phyloP scores from a whole-genome alignment of 2,888 invertebrate genomes.

The Coenonympha arcania region DNA sequence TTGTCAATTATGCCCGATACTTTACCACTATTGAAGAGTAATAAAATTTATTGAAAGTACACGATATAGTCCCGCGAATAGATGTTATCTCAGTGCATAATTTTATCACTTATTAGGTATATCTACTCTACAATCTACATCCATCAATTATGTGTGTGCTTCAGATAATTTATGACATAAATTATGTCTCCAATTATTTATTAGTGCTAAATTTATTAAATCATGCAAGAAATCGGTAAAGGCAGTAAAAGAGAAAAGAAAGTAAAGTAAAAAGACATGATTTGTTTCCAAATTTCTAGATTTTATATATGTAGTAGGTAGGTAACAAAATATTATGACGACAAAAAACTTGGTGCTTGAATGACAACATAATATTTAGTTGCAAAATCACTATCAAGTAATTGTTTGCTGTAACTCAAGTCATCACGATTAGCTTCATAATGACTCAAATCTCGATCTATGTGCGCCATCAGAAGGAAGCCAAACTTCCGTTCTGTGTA shows the following conservation, averaged over 20 bases:
- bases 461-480: constrained; percentile 47
- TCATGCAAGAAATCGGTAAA: too few relatives aligned
- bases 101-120: neutral
- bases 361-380: neutral
- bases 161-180: neutral
- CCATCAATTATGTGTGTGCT: neutral
- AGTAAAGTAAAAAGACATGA: too few relatives aligned
- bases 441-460: constrained; percentile 49
- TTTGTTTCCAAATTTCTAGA: too few relatives aligned
- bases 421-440: constrained; percentile 56
- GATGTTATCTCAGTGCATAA: neutral
- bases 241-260: too few relatives aligned
- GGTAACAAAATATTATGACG: neutral
- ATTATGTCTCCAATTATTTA: too few relatives aligned
- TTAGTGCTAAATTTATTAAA: too few relatives aligned
- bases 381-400: constrained; percentile 29
- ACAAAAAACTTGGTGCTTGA: neutral
- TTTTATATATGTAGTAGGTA: neutral
- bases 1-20: too few relatives aligned
- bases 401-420: constrained; percentile 51
- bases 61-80: neutral
- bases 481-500: constrained; percentile 45
- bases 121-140: too few relatives aligned
- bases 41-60: neutral
- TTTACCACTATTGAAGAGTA: neutral